Conservation (phyloP, 2,113 vertebrate species). For the Xenopus laevis region DNA sequence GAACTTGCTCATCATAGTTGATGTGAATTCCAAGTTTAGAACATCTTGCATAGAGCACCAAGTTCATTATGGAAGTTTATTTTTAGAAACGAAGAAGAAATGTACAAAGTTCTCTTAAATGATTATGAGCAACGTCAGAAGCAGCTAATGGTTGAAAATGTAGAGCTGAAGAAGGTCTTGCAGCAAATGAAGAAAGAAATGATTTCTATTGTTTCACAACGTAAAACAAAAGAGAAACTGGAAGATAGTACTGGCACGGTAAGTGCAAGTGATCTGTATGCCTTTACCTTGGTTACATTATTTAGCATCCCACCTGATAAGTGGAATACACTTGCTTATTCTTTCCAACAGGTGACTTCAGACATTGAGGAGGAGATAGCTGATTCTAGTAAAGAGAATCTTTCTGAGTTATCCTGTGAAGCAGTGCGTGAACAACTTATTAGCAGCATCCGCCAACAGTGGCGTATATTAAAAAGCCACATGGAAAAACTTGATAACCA, state of each 20-base stretch:
- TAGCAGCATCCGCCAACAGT: slow-evolving; percentile 93
- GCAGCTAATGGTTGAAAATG: slow-evolving; percentile 84
- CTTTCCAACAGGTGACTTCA: slow-evolving; percentile 64
- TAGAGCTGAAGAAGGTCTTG: slow-evolving; percentile 91
- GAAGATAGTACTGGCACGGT: slow-evolving; percentile 79
- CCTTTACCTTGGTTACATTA: too few relatives aligned
- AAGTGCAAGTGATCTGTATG: slow-evolving; percentile 52
- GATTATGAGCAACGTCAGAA: slow-evolving; percentile 87
- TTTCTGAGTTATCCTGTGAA: slow-evolving; percentile 86
- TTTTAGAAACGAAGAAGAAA: slow-evolving; percentile 86
- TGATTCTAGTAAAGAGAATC: slow-evolving; percentile 75
- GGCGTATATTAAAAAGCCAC: slow-evolving; percentile 90
- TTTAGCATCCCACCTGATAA: too few relatives aligned
- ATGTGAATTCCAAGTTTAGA: too few relatives aligned
- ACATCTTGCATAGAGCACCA: too few relatives aligned
- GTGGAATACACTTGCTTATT: not conserved
- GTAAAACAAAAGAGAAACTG: slow-evolving; percentile 66
- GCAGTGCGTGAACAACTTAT: slow-evolving; percentile 87
- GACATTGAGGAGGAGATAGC: slow-evolving; percentile 77
- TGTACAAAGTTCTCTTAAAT: slow-evolving; percentile 85
- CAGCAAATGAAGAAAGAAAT: slow-evolving; percentile 98
- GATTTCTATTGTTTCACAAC: slow-evolving; percentile 83
- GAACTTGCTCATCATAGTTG: too few relatives aligned
- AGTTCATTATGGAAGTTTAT: not conserved
- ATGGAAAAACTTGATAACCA: slow-evolving; percentile 89